phyloP scores from a whole-genome alignment of 2,797 vertebrate species.

The Petrocephalus schoutedeni region DNA sequence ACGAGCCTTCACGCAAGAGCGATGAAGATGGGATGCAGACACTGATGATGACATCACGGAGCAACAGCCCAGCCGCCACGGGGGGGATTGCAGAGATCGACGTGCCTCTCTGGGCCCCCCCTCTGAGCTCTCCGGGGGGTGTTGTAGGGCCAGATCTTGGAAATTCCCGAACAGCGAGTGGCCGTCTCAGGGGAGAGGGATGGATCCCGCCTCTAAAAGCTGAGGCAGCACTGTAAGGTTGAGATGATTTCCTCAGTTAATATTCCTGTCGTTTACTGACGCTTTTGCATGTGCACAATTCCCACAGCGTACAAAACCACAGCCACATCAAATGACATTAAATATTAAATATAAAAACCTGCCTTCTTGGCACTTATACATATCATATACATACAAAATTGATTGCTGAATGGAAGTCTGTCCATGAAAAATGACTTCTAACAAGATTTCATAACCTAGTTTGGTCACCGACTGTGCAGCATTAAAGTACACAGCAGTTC shows the following conservation, averaged over 20 bases:
- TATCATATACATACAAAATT: no score
- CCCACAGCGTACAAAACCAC: background rate
- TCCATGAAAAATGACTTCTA: background rate
- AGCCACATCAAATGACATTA: background rate
- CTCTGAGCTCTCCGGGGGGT: no score
- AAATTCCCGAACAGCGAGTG: background rate
- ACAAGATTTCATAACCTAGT: background rate
- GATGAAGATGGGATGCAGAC: background rate
- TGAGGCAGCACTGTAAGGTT: background rate
- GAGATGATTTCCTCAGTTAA: background rate
- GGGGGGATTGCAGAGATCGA: background rate
- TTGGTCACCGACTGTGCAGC: background rate
- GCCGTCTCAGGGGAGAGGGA: background rate
- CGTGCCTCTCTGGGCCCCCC: no score
- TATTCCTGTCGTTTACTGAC: background rate
- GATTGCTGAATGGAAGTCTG: background rate
- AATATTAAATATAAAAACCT: background rate
- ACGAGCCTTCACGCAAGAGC: background rate
- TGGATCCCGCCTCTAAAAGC: background rate
- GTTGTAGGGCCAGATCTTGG: background rate
- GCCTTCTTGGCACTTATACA: background rate
- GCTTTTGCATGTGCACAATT: background rate
- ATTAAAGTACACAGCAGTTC: background rate
- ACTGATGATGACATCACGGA: background rate
- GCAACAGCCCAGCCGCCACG: background rate